Base-by-base conservation (phyloP, 30 jellyfish, hydroid and myxozoan species). In the Clytia hemisphaerica region DNA sequence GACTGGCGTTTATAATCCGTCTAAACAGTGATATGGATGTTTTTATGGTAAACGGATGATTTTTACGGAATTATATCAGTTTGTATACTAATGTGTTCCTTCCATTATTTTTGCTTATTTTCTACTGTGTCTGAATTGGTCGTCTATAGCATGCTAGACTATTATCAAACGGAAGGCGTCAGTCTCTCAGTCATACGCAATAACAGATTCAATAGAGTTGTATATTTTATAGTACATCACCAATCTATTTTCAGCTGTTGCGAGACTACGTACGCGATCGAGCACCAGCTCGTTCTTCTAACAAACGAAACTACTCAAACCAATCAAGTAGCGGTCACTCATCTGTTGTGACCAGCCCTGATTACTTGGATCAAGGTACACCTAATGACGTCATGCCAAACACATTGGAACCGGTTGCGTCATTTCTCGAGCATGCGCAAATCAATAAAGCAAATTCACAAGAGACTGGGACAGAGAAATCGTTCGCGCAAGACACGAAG, bases 331-430 rank as follows among this genome's bases (percentile, higher is more conserved):
- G 94, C 28, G 89, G 90, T 26, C 28, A 32, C 29, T 88, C 97
- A 5, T 91, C 99, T 18, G 95, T 83, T 26, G 63, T 91, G 53
- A 83, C 88, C 63, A 91, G 99, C 37, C 99, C 99, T 58, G 99
- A 91, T 67, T 91, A 78, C 68, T 71, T 91, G 27, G 99, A 91
- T 25, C 83, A 71, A 61, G 78, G 75, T 71, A 76, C 82, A 14
- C 76, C 83, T 15, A 47, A 50, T 38, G 99, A 78, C 40, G 63
- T 83, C 3, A n/a, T n/a, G n/a, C 95, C 95, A 1, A 46, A 83
- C 19, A 81, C 95, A 27, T 76, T 91, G 44, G 99, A 91, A 77
- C 99, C 99, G 2, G 88, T 91, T 6, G 89, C 94, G 21, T 51
- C 91, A 40, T 91, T 79, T 70, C 45, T 91, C 32, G 99, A 82